Conservation (phyloP, 2,797 vertebrate genomes). For the Acipenser transmontanus region DNA sequence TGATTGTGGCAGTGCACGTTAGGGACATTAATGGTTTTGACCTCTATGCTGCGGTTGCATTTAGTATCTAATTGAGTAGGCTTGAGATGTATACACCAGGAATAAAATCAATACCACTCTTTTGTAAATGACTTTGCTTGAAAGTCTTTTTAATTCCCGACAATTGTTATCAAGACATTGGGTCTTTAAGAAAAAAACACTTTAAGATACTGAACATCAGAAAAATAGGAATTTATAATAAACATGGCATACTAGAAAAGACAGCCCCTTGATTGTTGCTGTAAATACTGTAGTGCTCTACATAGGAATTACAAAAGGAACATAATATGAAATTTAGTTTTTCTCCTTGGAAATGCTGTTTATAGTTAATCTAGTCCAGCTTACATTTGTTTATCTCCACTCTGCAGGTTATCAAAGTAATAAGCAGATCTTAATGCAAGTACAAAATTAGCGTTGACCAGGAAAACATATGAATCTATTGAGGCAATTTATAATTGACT, state of each 20-base stretch:
- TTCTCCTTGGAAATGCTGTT: not conserved
- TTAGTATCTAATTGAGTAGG: not conserved
- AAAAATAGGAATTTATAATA: too few relatives aligned
- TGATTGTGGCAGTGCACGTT: not conserved
- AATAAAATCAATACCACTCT: slow-evolving; percentile 1
- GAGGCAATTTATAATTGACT: not conserved
- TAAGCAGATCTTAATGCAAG: not conserved
- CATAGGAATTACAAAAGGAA: too few relatives aligned
- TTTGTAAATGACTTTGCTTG: not conserved
- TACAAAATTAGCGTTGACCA: not conserved
- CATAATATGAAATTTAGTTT: not conserved
- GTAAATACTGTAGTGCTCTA: too few relatives aligned
- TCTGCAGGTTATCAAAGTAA: not conserved
- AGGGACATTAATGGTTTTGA: not conserved
- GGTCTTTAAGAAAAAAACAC: too few relatives aligned
- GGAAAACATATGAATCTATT: too few relatives aligned
- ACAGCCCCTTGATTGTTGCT: too few relatives aligned
- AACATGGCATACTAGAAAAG: too few relatives aligned
- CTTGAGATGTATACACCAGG: not conserved
- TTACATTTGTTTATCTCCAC: not conserved
- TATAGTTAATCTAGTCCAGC: slow-evolving; percentile 4
- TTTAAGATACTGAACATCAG: too few relatives aligned
- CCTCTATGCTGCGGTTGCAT: not conserved
- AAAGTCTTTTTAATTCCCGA: not conserved
- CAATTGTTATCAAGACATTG: too few relatives aligned